These are phyloP conservation scores for Amiota mariae DNA, from an alignment of 2,888 invertebrate genomes.

Conservation along the genomic window DNA sequence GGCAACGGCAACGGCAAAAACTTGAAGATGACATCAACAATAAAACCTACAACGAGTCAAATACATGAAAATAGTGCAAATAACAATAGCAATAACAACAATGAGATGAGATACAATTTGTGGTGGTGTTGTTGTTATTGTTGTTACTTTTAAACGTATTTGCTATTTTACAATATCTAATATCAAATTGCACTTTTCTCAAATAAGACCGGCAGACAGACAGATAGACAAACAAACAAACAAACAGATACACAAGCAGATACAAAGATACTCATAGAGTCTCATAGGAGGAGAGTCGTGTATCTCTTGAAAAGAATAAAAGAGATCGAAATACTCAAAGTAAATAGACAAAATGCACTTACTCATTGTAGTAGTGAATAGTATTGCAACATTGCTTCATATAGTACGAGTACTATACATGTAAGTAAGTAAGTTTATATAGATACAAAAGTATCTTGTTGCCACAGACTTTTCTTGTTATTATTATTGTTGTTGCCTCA, in stretches of 20 bases:
- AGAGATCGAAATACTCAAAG: not conserved
- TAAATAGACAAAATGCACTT: not conserved
- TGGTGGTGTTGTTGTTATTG: not conserved
- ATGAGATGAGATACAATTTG: conserved; percentile 1
- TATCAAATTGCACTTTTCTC: conserved; percentile 61
- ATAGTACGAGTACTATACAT: no score
- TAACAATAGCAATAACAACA: not conserved
- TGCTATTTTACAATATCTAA: conserved; percentile 64
- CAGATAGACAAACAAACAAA: conserved; percentile 23
- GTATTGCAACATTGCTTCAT: no score
- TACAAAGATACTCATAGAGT: not conserved
- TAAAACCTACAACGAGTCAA: not conserved
- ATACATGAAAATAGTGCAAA: not conserved
- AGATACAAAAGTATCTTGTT: not conserved
- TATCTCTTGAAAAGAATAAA: not conserved
- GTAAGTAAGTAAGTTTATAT: no score
- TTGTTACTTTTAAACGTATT: conserved; percentile 56
- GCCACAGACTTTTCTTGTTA: not conserved
- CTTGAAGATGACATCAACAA: not conserved
- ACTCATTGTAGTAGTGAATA: no score
- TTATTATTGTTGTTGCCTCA: not conserved
- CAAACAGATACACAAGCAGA: conserved; percentile 7
- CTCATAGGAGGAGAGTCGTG: not conserved
- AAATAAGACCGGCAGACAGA: conserved; percentile 13
- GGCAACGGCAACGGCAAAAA: conserved; percentile 4